phyloP scores from a whole-genome alignment of 2,113 vertebrate genomes.

The Lontra canadensis region DNA sequence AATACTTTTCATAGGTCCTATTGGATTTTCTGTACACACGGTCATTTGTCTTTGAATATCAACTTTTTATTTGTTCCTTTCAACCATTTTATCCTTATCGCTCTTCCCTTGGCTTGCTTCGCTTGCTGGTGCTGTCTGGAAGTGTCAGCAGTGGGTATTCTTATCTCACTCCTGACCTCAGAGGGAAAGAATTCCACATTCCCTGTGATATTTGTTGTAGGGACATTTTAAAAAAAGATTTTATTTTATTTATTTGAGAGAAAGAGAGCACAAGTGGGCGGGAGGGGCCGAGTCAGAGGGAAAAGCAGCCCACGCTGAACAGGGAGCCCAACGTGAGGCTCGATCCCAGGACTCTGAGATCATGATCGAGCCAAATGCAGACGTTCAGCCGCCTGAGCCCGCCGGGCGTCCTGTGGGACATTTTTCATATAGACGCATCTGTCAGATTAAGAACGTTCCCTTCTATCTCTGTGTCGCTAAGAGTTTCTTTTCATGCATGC shows the following conservation, averaged over 20 bases:
- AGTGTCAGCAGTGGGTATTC: rapidly evolving
- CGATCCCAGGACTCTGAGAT: background rate
- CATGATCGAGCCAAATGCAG: background rate
- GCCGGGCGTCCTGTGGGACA: background rate
- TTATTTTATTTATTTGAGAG: background rate
- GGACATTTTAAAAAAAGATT: background rate
- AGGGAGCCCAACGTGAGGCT: background rate
- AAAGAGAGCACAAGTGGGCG: background rate
- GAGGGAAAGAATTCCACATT: background rate
- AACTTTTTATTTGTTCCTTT: background rate
- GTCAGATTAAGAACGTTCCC: background rate
- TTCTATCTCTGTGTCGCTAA: background rate
- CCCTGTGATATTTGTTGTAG: background rate
- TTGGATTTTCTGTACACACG: background rate
- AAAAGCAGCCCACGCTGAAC: background rate
- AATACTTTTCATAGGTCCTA: background rate
- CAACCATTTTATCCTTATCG: background rate
- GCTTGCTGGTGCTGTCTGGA: background rate
- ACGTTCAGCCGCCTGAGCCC: background rate
- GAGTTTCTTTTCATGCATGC: background rate
- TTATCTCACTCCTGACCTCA: background rate
- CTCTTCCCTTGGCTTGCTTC: background rate
- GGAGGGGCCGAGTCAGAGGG: background rate
- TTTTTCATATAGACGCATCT: background rate
- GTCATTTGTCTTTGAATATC: background rate